Evolutionary conservation across 2,113 vertebrate species (phyloP).

Genomic region (Amphiprion ocellaris): DNA sequence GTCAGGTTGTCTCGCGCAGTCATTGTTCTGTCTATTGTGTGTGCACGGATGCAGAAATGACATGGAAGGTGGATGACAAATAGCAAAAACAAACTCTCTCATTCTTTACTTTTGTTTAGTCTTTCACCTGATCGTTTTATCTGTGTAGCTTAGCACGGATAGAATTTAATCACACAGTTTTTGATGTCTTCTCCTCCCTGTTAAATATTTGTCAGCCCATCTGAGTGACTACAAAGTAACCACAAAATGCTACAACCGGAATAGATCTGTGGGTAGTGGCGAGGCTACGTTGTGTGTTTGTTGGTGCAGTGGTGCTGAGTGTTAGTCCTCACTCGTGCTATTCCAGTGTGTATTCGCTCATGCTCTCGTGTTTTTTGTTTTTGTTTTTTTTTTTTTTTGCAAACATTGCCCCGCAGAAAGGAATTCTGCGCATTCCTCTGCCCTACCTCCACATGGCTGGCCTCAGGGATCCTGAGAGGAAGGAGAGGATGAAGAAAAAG

Average conservation of each 20-base stretch:
- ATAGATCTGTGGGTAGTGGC: background rate
- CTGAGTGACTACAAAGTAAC: constrained; percentile 6
- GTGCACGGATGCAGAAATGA: constrained; percentile 54
- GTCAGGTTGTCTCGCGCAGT: constrained; percentile 61
- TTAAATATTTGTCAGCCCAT: constrained; percentile 22
- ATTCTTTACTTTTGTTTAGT: constrained; percentile 29
- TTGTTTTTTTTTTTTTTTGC: constrained; percentile 11
- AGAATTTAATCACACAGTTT: constrained; percentile 3
- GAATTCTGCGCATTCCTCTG: constrained; percentile 46
- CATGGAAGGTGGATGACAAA: constrained; percentile 19
- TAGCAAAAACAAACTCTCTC: constrained; percentile 11
- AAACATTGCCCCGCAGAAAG: constrained; percentile 34
- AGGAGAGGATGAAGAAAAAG: constrained; percentile 24
- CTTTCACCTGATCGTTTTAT: constrained; percentile 29
- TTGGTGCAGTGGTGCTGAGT: background rate
- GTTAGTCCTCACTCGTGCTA: constrained; percentile 2
- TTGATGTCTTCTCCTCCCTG: background rate
- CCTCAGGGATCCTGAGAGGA: constrained; percentile 37
- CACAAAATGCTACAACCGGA: background rate
- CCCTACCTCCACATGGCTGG: constrained; percentile 38
- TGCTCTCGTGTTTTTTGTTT: constrained; percentile 12
- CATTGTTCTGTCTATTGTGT: constrained; percentile 44
- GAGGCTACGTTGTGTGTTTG: background rate
- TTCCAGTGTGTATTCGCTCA: constrained; percentile 22
- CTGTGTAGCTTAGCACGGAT: background rate